Base-by-base conservation (phyloP, 2,113 vertebrate species). In the Ceyx melanurus region DNA sequence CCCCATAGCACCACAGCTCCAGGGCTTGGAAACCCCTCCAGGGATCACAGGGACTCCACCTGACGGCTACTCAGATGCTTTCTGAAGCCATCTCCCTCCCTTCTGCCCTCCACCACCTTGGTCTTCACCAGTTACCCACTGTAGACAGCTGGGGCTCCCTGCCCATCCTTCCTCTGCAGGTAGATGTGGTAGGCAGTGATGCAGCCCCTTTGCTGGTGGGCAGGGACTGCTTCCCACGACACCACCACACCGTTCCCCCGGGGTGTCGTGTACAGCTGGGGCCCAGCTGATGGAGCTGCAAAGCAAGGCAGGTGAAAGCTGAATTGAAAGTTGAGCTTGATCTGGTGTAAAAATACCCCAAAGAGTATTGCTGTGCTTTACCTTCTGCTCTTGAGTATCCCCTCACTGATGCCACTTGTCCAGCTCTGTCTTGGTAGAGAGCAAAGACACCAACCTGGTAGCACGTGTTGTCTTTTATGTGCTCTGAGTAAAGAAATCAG, bases 251-350 rank as follows among this genome's bases (percentile, higher is more conserved):
- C 67, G 0, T 91, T 31, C 21, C n/a, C 62, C 73, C 43, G 7
- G 3, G 71, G 76, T 0, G 31, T 42, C 3, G 91, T 3, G 9
- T 48, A 22, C 82, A 97, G 35, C 35, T 82, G 82, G 46, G 97
- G 97, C 25, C 97, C 97, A 1, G 85, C 95, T 26, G 29, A 25
- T 2, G 98, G 98, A 31, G 95, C 97, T 98, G 89, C 25, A 65
- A 86, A 80, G 68, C n/a, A 4, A 31, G 40, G 0, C 0, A 12
- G 15, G 19, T 19, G 45, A 13, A 6, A 23, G 48, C 48, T 3
- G 53, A 29, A 2, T 6, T 23, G 19, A 74, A 58, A 43, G 33
- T 35, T 35, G 77, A 35, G 17, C 11, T 67, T 15, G 4, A 53
- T 9, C 2, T 6, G 3, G 15, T 31, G n/a, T 18, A 0, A 35